phyloP scores from a whole-genome alignment of 2,888 invertebrate species.

The Thereva nobilitata region DNA sequence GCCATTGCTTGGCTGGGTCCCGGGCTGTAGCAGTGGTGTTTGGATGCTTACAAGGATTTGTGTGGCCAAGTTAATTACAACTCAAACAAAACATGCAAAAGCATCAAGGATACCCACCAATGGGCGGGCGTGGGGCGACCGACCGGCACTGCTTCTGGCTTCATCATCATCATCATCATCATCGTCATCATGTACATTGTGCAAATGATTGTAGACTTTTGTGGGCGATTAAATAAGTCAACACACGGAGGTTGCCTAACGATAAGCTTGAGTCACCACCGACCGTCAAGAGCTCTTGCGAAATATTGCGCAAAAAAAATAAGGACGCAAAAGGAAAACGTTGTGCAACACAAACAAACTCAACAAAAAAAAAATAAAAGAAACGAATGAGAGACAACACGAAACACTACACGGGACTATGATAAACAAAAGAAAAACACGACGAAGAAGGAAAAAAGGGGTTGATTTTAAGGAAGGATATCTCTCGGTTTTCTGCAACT shows the following conservation, averaged over 20 bases:
- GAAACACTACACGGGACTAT: no score
- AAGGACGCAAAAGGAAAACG: background rate
- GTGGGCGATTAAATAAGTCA: slow-evolving; percentile 27
- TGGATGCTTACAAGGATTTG: background rate
- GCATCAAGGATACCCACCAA: no score
- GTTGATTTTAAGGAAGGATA: no score
- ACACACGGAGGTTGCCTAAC: slow-evolving; percentile 6
- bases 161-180: background rate
- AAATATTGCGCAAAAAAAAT: slow-evolving; percentile 23
- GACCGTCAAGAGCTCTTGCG: slow-evolving; percentile 15
- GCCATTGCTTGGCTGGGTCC: no score
- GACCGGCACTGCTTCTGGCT: background rate
- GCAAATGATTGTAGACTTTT: slow-evolving; percentile 17
- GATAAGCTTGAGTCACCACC: slow-evolving; percentile 10
- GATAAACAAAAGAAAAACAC: no score
- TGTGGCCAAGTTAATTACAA: slow-evolving; percentile 12
- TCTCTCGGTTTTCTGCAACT: no score
- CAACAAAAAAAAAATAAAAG: no score
- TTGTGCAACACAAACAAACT: no score
- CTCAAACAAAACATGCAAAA: slow-evolving; percentile 3
- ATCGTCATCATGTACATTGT: background rate
- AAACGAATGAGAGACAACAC: no score
- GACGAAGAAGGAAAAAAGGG: no score
- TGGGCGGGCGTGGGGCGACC: no score
- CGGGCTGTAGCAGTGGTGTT: no score